Percentiles rank a stretch among this genome's conserved stretches.
phyloP scores from a whole-genome alignment of 2,113 vertebrate genomes.

The Ardeotis arabs region DNA sequence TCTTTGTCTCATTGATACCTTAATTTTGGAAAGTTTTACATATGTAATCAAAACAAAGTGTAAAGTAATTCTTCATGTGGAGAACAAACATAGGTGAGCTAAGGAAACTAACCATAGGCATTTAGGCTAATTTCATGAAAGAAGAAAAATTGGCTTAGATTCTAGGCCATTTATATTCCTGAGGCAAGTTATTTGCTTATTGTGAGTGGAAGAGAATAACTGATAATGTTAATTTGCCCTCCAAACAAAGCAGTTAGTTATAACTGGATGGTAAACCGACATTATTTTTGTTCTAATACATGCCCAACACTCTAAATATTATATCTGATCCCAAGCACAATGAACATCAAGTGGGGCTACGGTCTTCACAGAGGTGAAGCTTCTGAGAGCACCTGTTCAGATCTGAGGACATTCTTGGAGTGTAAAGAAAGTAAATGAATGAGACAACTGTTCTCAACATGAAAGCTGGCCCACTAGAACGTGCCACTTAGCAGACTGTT shows the following conservation, averaged over 20 bases:
- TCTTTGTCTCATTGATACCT: neutral
- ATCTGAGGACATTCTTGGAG: neutral
- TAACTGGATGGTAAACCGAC: neutral
- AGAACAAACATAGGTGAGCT: neutral
- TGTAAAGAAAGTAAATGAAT: neutral
- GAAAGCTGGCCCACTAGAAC: neutral
- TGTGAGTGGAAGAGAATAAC: neutral
- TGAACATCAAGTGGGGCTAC: neutral
- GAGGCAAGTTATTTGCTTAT: neutral
- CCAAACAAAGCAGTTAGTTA: neutral
- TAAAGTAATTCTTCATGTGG: neutral
- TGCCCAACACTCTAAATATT: neutral
- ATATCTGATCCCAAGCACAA: neutral
- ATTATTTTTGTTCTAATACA: neutral
- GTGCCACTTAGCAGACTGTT: neutral
- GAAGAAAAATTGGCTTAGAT: neutral
- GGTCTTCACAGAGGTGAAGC: neutral
- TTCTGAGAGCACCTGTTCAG: rapidly evolving
- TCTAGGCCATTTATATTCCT: neutral
- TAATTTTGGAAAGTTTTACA: neutral
- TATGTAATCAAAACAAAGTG: neutral
- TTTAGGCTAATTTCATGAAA: neutral
- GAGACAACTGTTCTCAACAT: neutral
- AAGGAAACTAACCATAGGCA: neutral
- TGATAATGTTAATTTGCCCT: neutral